Evolutionary conservation across 2,888 invertebrate genomes (phyloP).

Genomic region (Cheiracanthium punctorium): DNA sequence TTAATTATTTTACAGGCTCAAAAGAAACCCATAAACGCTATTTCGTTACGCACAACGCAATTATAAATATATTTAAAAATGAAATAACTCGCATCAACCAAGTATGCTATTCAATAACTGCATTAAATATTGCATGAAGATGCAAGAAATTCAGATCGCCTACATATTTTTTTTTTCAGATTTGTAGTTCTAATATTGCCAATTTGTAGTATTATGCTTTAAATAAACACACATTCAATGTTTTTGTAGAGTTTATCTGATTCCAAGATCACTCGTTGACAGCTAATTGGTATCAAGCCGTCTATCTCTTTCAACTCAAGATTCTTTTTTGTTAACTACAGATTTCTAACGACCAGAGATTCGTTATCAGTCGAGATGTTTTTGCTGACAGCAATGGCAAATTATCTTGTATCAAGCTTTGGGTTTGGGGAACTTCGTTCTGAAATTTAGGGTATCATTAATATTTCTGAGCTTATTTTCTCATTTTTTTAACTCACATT

Average conservation of each 20-base stretch:
- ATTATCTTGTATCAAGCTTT: background rate
- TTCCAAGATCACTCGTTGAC: conserved; percentile 23
- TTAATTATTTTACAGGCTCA: too few species aligned
- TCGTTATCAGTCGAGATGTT: background rate
- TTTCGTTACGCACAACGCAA: too few species aligned
- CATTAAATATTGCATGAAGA: too few species aligned
- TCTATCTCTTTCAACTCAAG: background rate
- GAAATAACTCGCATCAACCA: too few species aligned
- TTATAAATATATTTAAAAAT: too few species aligned
- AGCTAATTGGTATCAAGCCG: conserved; percentile 29
- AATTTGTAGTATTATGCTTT: too few species aligned
- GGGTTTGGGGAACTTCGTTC: background rate
- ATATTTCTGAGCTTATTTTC: background rate
- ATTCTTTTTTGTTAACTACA: background rate
- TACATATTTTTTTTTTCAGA: too few species aligned
- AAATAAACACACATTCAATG: background rate
- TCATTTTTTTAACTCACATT: too few species aligned
- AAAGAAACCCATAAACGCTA: too few species aligned
- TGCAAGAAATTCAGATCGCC: too few species aligned
- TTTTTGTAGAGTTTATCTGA: conserved; percentile 30
- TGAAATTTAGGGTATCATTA: background rate
- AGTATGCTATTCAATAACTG: too few species aligned
- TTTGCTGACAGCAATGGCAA: background rate
- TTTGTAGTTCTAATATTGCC: too few species aligned
- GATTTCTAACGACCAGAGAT: background rate